These are phyloP conservation scores for Rhinogobius similis DNA, from an alignment of 2,113 vertebrate species.

Conservation along the genomic window DNA sequence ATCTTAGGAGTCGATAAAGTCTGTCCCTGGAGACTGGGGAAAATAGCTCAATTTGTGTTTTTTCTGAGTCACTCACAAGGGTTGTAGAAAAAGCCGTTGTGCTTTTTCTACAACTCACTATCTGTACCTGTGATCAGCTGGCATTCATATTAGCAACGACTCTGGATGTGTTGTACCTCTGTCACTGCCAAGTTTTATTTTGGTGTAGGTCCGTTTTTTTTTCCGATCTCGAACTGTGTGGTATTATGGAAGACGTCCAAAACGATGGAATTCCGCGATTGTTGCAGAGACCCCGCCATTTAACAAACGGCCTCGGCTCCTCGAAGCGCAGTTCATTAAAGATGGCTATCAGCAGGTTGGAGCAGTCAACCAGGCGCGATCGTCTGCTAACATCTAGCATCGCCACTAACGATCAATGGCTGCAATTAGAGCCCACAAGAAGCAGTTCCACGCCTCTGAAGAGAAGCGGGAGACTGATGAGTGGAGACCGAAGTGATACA, in stretches of 20 bases:
- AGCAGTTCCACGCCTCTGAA: constrained; percentile 39
- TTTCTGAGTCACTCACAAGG: constrained; percentile 66
- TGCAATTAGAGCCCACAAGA: constrained; percentile 55
- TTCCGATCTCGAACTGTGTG: constrained; percentile 80
- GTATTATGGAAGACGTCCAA: constrained; percentile 82
- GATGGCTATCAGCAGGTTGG: constrained; percentile 71
- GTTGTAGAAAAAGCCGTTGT: constrained; percentile 45
- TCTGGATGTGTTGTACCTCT: constrained; percentile 58
- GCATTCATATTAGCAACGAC: constrained; percentile 60
- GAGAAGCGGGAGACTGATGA: constrained; percentile 34
- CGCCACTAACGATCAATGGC: constrained; percentile 23
- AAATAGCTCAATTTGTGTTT: constrained; percentile 74
- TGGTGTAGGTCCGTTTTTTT: constrained; percentile 76
- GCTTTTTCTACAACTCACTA: constrained; percentile 56
- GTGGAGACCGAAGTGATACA: constrained; percentile 30
- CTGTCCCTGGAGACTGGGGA: constrained; percentile 55
- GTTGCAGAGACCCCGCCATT: constrained; percentile 76
- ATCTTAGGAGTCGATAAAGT: constrained; percentile 71
- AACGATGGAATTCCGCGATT: constrained; percentile 82
- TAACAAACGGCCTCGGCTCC: constrained; percentile 75
- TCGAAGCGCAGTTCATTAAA: constrained; percentile 82
- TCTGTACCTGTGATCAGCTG: constrained; percentile 78
- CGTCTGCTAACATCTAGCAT: constrained; percentile 56
- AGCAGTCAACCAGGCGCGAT: constrained; percentile 62
- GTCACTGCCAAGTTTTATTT: constrained; percentile 78